phyloP scores from a whole-genome alignment of 1,140 invertebrate genomes.

The Vanessa tameamea region DNA sequence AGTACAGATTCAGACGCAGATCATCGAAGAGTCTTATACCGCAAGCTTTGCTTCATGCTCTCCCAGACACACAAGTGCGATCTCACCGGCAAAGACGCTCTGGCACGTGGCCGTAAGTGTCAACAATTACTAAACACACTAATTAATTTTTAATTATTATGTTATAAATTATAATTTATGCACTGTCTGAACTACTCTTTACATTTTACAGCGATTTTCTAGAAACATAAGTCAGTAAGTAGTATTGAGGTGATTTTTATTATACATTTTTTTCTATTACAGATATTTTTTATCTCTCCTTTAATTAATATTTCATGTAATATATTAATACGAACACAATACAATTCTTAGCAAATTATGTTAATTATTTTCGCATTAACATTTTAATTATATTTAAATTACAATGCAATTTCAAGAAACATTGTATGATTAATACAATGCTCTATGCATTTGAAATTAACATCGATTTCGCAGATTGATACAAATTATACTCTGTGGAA shows the following conservation, averaged over 20 bases:
- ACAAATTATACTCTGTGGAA: slow-evolving; percentile 1
- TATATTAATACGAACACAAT: background rate
- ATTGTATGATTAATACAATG: background rate
- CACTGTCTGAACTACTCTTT: too few species aligned
- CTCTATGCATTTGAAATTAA: background rate
- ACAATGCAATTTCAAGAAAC: background rate
- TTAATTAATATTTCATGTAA: too few species aligned
- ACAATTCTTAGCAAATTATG: background rate
- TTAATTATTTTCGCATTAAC: background rate
- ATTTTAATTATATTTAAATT: background rate
- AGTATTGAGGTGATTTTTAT: too few species aligned
- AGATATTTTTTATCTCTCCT: too few species aligned
- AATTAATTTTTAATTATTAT: background rate
- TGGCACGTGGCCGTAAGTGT: slow-evolving; percentile 84
- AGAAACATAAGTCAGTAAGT: too few species aligned
- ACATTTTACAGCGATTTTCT: too few species aligned
- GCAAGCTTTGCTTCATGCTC: slow-evolving; percentile 61
- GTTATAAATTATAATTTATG: background rate
- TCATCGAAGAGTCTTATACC: slow-evolving; percentile 69
- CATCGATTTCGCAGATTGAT: background rate
- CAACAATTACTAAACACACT: slow-evolving; percentile 4
- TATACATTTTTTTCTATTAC: too few species aligned
- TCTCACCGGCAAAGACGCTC: slow-evolving; percentile 76
- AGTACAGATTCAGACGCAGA: slow-evolving; percentile 77
- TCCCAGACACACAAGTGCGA: slow-evolving; percentile 53